A percentile compares a stretch with the other conserved stretches of the same genome.
Evolutionary conservation across 2,888 invertebrate genomes (phyloP).

Genomic region (Harmothoe impar): DNA sequence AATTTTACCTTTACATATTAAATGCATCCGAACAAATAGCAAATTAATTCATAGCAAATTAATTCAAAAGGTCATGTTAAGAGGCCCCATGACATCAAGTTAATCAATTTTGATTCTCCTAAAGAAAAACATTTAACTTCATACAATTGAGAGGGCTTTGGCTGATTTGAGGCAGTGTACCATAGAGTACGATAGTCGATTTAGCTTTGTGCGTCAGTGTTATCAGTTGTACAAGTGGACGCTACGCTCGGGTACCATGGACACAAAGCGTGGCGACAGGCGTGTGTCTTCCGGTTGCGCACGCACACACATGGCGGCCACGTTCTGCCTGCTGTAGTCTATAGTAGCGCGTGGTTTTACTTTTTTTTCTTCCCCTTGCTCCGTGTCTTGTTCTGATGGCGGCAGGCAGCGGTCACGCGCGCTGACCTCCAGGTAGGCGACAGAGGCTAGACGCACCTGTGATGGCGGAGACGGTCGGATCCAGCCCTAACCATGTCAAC

Average conservation of each 20-base stretch:
- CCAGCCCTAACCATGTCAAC: constrained; percentile 1
- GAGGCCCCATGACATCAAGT: too few relatives aligned
- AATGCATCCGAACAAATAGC: too few relatives aligned
- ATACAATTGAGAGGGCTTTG: too few relatives aligned
- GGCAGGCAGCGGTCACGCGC: constrained; percentile 33
- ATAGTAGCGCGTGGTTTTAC: neutral
- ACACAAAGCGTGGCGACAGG: neutral
- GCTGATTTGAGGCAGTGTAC: too few relatives aligned
- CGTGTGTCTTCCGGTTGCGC: neutral
- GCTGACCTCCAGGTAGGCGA: constrained; percentile 2
- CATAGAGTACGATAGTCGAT: too few relatives aligned
- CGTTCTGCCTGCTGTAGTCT: neutral
- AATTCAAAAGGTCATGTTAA: too few relatives aligned
- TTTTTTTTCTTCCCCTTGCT: neutral
- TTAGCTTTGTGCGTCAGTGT: constrained; percentile 9
- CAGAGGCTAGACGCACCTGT: constrained; percentile 22
- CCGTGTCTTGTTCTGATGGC: constrained; percentile 41
- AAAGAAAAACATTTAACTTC: too few relatives aligned
- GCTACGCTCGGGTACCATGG: neutral
- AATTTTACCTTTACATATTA: too few relatives aligned
- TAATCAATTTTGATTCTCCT: too few relatives aligned
- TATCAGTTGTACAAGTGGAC: constrained; percentile 21
- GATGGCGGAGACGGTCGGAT: constrained; percentile 1
- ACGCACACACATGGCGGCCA: neutral
- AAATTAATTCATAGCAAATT: too few relatives aligned